Evolutionary conservation across 2,797 vertebrate species (phyloP).

Genomic region (Babyrousa celebensis): DNA sequence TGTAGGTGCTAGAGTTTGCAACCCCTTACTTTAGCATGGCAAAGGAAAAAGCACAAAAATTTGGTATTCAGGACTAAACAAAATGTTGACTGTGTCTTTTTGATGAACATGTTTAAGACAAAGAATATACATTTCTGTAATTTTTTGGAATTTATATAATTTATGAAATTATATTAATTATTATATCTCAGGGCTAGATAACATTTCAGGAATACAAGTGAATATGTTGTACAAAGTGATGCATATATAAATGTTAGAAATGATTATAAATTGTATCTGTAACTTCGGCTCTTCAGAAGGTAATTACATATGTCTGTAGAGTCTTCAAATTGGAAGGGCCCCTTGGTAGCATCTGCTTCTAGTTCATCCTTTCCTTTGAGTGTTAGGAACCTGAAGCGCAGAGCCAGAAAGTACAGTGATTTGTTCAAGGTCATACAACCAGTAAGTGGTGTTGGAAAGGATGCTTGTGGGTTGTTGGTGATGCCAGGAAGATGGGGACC

Average conservation of each 20-base stretch:
- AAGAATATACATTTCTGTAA: background rate
- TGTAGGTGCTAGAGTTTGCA: accelerated
- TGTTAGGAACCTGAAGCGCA: background rate
- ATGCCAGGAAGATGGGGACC: background rate
- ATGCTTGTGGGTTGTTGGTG: background rate
- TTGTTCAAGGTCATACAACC: background rate
- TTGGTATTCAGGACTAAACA: background rate
- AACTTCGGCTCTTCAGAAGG: conserved; percentile 23
- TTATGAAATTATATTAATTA: background rate
- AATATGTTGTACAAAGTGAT: background rate
- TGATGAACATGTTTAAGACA: background rate
- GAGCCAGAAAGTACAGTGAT: background rate
- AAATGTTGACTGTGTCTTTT: background rate
- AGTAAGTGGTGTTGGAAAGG: background rate
- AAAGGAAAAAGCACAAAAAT: background rate
- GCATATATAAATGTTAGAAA: background rate
- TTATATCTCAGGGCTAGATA: background rate
- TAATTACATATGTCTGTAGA: background rate
- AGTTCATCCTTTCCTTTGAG: background rate
- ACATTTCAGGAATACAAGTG: background rate
- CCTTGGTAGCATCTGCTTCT: background rate
- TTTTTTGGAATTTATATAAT: background rate
- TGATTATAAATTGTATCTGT: background rate
- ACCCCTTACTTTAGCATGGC: background rate
- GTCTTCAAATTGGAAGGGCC: background rate